Conservation (phyloP, 2,888 invertebrate genomes). For the Rhyacophila evoluta region DNA sequence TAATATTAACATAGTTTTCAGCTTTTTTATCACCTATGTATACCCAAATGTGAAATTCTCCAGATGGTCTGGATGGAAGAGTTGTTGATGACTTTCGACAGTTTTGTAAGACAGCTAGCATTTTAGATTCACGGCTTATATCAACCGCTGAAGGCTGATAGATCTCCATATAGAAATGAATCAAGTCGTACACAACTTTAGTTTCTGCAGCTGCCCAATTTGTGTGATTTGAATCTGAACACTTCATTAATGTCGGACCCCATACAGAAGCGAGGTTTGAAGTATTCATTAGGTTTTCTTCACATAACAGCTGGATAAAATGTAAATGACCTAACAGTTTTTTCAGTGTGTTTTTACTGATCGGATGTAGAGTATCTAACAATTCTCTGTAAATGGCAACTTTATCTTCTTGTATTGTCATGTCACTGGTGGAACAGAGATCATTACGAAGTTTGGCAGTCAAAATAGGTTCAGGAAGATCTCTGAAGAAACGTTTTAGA, state of each 20-base stretch:
- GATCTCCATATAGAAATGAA: constrained; percentile 79
- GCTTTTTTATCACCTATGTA: constrained; percentile 76
- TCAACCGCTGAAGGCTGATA: constrained; percentile 85
- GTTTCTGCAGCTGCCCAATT: constrained; percentile 65
- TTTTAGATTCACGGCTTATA: constrained; percentile 79
- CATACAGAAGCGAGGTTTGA: constrained; percentile 90
- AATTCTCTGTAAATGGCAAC: constrained; percentile 71
- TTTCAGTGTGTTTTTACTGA: constrained; percentile 59
- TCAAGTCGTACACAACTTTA: constrained; percentile 82
- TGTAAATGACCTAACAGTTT: constrained; percentile 85
- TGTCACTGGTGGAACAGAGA: constrained; percentile 69
- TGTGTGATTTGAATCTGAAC: constrained; percentile 63
- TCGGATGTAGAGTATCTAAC: constrained; percentile 31
- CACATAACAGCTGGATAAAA: constrained; percentile 80
- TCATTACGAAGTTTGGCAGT: constrained; percentile 78
- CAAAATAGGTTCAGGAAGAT: constrained; percentile 85
- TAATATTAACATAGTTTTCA: constrained; percentile 70
- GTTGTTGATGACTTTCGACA: constrained; percentile 74
- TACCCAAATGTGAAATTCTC: constrained; percentile 85
- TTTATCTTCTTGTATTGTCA: constrained; percentile 66
- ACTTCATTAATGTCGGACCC: constrained; percentile 89
- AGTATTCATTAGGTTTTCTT: constrained; percentile 85
- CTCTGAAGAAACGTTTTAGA: constrained; percentile 90
- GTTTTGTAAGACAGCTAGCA: constrained; percentile 79
- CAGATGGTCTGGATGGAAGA: constrained; percentile 75